Evolutionary conservation across 1,140 invertebrate species (phyloP), one percentile per base, ranked within the genome.

Genomic region (Pseudomyrmex dendroicus): DNA sequence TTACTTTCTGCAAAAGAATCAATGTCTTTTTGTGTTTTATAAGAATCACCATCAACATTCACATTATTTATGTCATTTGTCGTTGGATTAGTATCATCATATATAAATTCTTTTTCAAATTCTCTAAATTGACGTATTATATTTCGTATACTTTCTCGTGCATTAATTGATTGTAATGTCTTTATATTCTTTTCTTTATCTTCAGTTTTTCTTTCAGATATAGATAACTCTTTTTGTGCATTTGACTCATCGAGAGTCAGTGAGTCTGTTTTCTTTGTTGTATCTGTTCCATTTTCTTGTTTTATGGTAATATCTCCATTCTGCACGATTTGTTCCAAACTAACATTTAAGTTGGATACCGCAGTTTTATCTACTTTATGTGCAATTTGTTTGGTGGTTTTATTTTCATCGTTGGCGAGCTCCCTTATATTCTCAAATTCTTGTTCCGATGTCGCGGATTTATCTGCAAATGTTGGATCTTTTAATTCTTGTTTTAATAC

Each of bases 51-150:
- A 22, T 88, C 83, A 54, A 54, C 50, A 61, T 83, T 57, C 56
- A 20, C 20, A 56, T 52, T 44, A 10, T 2, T 54, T 46, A 46
- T 4, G 35, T 87, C 80, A 12, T 68, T 73, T 2, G 22, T 25
- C 66, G 44, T 54, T 57, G 57, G 35, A 61, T 62, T 63, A 10
- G 59, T 78, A 84, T 92, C 91, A 50, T 92, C 92, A 2, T 86
- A 84, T 17, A 86, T 85, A 50, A 94, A 91, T 63, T 94, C 87
- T 72, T 92, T 92, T 82, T 94, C 93, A 64, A 94, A 94, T 83
- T 94, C 92, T 64, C 91, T 93, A 76, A 94, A 94, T 76, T 94
- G 93, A 72, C 90, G 89, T 83, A 94, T 93, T 84, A 94, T 94
- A 68, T 92, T 93, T 77, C 87, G 90, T 73, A 94, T 94, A 67